Evolutionary conservation across 2,888 invertebrate genomes (phyloP), one percentile per base, ranked within the genome.

Genomic region (Xestia c-nigrum): DNA sequence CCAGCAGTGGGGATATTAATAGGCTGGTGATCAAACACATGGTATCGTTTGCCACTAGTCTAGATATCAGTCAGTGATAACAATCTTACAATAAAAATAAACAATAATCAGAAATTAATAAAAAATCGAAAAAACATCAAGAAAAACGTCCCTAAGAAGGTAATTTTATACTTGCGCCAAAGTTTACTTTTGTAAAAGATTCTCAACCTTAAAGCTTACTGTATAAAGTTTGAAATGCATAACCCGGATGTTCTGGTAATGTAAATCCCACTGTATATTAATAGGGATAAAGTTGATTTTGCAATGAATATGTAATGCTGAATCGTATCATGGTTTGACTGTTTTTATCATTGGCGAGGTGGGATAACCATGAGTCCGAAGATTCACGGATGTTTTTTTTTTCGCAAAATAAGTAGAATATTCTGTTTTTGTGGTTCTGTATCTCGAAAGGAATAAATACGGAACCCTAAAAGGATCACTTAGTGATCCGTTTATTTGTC

Each of bases 241-340:
- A 52, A 70, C 2, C 47, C 2, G 5, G 0, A 31, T 38, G 9
- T 24, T 12, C 3, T 2, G 7, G 19, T n/a, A 50, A 64, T 57
- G 63, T 47, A 52, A 50, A 75, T 68, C 68, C 19, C 5, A 67
- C 81, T 73, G 40, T 81, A 78, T 38, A 0, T 0, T 0, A 0
- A 1, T 21, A 0, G 6, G 0, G 0, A 65, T 82, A 84, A 31
- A 64, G 79, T 67, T 55, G 74, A 31, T 38, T 70, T 69, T 84
- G 19, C 21, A 59, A 57, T 69, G 43, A 52, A 38, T 6, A 0
- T 7, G 52, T 24, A 12, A 46, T 21, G 50, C 72, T 46, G 66
- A 80, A 80, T 84, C 78, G 10, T 72, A 72, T 73, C 75, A 72
- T 77, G 81, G 24, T 73, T 74, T 74, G 67, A 50, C 69, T 74